Evolutionary conservation across 2,113 vertebrate genomes (phyloP).

Genomic region (Cervus canadensis): DNA sequence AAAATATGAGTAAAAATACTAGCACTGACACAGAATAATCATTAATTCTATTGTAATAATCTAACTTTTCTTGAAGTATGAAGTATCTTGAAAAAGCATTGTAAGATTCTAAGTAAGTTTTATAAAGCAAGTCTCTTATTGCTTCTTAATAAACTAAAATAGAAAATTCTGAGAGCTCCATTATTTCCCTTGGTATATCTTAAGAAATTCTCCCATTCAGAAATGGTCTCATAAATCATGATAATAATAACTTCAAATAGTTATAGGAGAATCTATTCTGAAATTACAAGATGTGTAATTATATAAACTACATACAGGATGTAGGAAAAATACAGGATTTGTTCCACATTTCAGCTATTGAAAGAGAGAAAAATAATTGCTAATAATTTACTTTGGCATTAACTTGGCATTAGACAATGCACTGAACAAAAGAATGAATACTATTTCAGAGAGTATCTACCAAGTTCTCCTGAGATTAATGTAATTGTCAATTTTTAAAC

Average conservation of each 20-base stretch:
- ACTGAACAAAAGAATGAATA: conserved; percentile 22
- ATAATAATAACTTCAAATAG: conserved; percentile 35
- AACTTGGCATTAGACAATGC: conserved; percentile 31
- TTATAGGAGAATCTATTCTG: conserved; percentile 30
- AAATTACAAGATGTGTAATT: conserved; percentile 32
- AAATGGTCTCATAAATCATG: conserved; percentile 19
- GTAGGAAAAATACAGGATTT: background rate
- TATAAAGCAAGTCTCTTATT: conserved; percentile 24
- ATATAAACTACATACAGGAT: conserved; percentile 14
- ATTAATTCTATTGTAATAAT: conserved; percentile 10
- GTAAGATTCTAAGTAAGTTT: background rate
- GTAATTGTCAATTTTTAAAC: conserved; percentile 17
- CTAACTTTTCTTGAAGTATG: background rate
- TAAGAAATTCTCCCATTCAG: conserved; percentile 13
- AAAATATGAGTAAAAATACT: background rate
- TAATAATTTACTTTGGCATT: conserved; percentile 46
- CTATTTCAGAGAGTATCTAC: conserved; percentile 23
- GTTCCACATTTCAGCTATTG: background rate
- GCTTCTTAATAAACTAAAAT: conserved; percentile 34
- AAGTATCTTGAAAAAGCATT: conserved; percentile 19
- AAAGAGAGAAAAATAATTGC: conserved; percentile 46
- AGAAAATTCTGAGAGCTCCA: conserved; percentile 8
- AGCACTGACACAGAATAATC: conserved; percentile 9
- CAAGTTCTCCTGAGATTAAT: conserved; percentile 10
- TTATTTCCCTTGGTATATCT: conserved; percentile 29